A percentile compares a stretch with the other conserved stretches of the same genome.
Evolutionary conservation across 2,888 invertebrate species (phyloP).

Genomic region (Xanthostigma xanthostigma): DNA sequence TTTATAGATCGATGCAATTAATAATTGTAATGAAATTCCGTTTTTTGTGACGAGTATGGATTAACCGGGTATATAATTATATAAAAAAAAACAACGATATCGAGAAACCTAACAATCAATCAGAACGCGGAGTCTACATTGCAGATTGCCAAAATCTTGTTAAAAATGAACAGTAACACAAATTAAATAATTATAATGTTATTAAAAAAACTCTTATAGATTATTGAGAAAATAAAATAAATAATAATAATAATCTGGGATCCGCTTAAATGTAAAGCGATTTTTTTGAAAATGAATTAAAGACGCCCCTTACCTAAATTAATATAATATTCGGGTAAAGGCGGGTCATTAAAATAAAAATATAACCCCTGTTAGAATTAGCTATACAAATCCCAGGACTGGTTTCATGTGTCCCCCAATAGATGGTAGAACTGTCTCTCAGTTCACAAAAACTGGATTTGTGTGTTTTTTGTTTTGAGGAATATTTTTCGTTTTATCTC

Average conservation of each 20-base stretch:
- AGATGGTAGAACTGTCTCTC: conserved; percentile 12
- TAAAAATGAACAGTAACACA: conserved; percentile 6
- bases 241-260: conserved; percentile 5
- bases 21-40: too few relatives aligned
- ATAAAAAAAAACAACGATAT: background rate
- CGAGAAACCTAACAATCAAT: background rate
- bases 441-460: conserved; percentile 6
- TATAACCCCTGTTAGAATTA: conserved; percentile 6
- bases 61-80: background rate
- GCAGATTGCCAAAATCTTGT: conserved; percentile 8
- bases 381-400: conserved; percentile 6
- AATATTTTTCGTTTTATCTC: background rate
- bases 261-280: conserved; percentile 5
- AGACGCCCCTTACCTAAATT: background rate
- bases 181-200: background rate
- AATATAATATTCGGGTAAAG: background rate
- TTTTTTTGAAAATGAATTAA: background rate
- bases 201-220: background rate
- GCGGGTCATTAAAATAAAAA: background rate
- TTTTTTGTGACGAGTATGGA: background rate
- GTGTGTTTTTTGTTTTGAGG: background rate
- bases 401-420: conserved; percentile 10
- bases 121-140: too few relatives aligned
- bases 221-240: background rate
- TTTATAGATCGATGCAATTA: too few relatives aligned